A percentile compares a stretch with the other conserved stretches of the same genome.
Conservation (phyloP, 1,140 invertebrate species). For the Lordiphosa collinella region DNA sequence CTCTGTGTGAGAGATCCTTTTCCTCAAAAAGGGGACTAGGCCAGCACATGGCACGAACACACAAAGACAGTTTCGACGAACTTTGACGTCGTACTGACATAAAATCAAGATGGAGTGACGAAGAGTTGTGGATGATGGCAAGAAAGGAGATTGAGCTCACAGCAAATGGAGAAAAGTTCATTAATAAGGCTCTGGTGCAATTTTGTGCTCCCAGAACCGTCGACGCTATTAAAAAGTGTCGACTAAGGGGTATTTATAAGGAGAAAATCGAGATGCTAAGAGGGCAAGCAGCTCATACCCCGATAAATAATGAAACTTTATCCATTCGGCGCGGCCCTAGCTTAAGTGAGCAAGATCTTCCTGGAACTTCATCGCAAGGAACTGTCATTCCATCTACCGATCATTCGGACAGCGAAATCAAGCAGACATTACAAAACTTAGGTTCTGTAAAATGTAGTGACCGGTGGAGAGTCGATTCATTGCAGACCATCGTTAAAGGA, state of each 20-base stretch:
- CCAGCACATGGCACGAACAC: background rate
- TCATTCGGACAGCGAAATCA: no score
- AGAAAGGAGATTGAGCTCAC: no score
- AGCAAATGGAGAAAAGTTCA: slow-evolving; percentile 1
- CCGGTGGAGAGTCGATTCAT: background rate
- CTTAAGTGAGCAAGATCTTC: no score
- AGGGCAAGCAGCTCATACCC: background rate
- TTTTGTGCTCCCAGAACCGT: background rate
- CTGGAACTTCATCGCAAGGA: no score
- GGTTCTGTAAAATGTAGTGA: no score
- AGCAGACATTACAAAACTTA: no score
- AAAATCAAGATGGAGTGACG: background rate
- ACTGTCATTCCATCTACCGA: no score
- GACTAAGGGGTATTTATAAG: slow-evolving; percentile 1
- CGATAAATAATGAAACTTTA: no score
- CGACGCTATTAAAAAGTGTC: slow-evolving; percentile 2
- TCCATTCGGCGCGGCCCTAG: no score
- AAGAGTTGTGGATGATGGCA: no score
- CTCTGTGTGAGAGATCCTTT: background rate
- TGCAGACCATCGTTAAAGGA: background rate
- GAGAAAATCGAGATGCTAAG: background rate
- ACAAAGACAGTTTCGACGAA: background rate
- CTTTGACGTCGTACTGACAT: background rate
- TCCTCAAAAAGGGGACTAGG: background rate
- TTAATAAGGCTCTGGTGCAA: background rate